Conservation (phyloP, 1,140 invertebrate species). For the Leptopilina clavipes region DNA sequence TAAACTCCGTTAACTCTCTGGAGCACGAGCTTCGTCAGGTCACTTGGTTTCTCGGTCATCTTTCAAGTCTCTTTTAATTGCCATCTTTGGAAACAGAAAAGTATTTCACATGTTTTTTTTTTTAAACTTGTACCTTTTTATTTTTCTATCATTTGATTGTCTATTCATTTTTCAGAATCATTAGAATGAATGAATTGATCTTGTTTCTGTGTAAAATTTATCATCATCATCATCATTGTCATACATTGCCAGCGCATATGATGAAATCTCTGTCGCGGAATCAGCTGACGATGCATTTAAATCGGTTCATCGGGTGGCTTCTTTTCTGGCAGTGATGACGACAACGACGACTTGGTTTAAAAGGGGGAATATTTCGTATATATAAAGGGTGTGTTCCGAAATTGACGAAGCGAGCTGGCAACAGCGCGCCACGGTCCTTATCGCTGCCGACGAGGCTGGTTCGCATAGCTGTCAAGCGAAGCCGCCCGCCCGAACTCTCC, state of each 20-base stretch:
- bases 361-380: conserved; percentile 42
- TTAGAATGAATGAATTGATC: no score
- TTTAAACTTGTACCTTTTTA: not conserved
- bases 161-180: no score
- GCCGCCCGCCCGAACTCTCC: conserved; percentile 44
- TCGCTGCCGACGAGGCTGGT: conserved; percentile 60
- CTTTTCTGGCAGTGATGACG: not conserved
- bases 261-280: conserved; percentile 25
- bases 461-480: conserved; percentile 65
- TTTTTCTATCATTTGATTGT: no score
- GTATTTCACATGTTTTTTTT: not conserved
- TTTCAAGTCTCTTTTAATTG: conserved; percentile 46
- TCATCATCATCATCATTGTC: not conserved
- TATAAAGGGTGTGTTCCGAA: conserved; percentile 60
- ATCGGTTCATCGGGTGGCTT: conserved; percentile 36
- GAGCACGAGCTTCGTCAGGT: conserved; percentile 65
- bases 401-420: conserved; percentile 60
- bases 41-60: conserved; percentile 73
- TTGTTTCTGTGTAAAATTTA: no score
- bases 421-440: conserved; percentile 64
- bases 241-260: conserved; percentile 14
- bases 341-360: conserved; percentile 4
- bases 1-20: conserved; percentile 69
- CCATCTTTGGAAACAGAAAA: conserved; percentile 30
- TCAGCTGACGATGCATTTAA: conserved; percentile 42